phyloP scores from a whole-genome alignment of 2,888 invertebrate species.

The Nomada lathburiana region DNA sequence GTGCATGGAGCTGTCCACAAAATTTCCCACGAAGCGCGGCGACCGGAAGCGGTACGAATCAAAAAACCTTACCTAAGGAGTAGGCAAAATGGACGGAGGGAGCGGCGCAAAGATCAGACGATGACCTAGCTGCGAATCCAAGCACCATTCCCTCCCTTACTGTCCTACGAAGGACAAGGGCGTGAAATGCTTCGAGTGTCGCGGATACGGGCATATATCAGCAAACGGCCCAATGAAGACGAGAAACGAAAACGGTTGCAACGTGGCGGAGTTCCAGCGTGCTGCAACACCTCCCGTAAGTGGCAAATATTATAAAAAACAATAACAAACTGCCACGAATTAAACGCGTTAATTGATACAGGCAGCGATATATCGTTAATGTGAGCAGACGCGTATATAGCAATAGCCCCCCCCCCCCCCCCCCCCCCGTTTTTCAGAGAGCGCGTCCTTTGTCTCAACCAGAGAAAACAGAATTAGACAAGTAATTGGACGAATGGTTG shows the following conservation, averaged over 20 bases:
- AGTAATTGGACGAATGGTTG: constrained; percentile 6
- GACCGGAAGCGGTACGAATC: background rate
- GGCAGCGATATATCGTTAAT: constrained; percentile 16
- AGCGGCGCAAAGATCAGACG: background rate
- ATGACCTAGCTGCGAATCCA: background rate
- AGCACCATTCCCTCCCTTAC: background rate
- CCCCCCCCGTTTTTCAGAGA: constrained; percentile 69
- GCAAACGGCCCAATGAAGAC: constrained; percentile 2
- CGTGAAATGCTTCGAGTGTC: background rate
- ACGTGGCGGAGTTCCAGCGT: background rate
- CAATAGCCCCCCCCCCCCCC: background rate
- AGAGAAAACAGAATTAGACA: constrained; percentile 66
- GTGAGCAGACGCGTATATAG: background rate
- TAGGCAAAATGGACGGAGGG: too few species aligned
- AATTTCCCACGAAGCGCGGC: background rate
- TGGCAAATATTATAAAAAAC: background rate
- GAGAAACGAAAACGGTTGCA: background rate
- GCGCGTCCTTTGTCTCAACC: constrained; percentile 64
- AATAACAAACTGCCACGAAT: background rate
- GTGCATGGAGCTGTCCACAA: background rate
- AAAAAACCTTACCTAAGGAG: background rate
- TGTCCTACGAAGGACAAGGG: constrained; percentile 7
- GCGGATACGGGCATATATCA: constrained; percentile 9
- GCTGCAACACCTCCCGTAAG: too few species aligned
- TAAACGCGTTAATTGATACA: constrained; percentile 9